Base-by-base conservation (phyloP, 2,797 vertebrate genomes). In the Fundulus diaphanus region DNA sequence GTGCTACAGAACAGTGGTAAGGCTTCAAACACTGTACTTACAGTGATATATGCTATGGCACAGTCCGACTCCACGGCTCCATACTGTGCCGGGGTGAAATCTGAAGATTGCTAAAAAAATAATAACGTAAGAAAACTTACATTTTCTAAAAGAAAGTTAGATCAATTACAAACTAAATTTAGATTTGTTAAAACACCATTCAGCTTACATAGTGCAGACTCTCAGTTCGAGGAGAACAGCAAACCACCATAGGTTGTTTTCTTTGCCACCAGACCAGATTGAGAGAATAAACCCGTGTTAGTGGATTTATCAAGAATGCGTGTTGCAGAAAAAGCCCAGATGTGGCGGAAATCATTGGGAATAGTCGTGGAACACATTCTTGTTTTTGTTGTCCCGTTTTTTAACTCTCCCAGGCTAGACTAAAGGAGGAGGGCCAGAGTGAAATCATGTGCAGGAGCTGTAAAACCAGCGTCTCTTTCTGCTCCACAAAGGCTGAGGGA, bases 31-130 rank as follows among this genome's bases (percentile, higher is more conserved):
- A 18, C 46, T 3, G 72, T 88, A 94, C 93, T 93, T 85, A 94
- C 93, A 82, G 88, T 92, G 70, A 94, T 94, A 74, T 90, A 92
- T 46, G 93, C 82, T 82, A 94, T 79, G 68, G 68, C 77, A 54
- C 57, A 68, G 72, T 90, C 90, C 18, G 79, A 79, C n/a, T 70
- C 91, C 89, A 90, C 35, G 1, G 88, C 78, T 68, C 89, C 90
- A 52, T 85, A 89, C 1, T 85, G 72, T 37, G 82, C 65, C 5
- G 72, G 54, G 66, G 70, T 85, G 46, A 75, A 40, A 33, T 88
- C 89, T 29, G 74, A 81, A 70, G 18, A 15, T 52, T 66, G 83
- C 92, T 94, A 90, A 68, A 89, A 83, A 82, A 81, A 56, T 1
- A 49, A 4, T 7, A 74, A 72, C 48, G 11, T 18, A 5, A 1